These are phyloP conservation scores for Avahi laniger DNA, from an alignment of 2,797 vertebrate species.

Conservation along the genomic window DNA sequence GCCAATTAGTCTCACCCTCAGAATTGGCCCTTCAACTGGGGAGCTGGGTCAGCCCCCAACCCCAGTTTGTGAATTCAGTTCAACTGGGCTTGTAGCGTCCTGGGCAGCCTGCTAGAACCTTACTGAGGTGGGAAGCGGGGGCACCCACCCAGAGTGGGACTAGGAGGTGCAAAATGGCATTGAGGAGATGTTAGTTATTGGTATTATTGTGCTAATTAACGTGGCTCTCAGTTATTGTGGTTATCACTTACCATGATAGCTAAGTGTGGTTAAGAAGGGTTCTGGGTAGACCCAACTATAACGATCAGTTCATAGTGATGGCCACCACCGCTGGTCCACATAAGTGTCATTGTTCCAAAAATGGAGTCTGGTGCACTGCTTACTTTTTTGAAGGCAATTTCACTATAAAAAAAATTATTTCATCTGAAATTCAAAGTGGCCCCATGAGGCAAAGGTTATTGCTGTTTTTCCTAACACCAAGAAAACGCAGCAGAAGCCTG, in stretches of 20 bases:
- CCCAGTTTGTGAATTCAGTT: background rate
- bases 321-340: rapidly evolving
- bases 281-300: too few relatives aligned
- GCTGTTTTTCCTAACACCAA: background rate
- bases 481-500: background rate
- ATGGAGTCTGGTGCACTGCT: background rate
- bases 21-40: background rate
- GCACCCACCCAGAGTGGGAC: background rate
- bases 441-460: background rate
- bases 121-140: rapidly evolving
- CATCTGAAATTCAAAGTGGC: background rate
- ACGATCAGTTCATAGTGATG: too few relatives aligned
- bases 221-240: background rate
- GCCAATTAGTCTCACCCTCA: too few relatives aligned
- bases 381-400: background rate
- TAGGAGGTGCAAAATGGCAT: rapidly evolving
- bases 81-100: background rate
- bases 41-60: too few relatives aligned
- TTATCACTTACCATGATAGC: background rate
- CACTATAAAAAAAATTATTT: background rate
- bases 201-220: too few relatives aligned
- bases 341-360: background rate
- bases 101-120: background rate
- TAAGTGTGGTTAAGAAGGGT: background rate
- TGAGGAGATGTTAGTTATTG: background rate